These are phyloP conservation scores for Cynoglossus semilaevis DNA, from an alignment of 2,113 vertebrate species.

Conservation along the genomic window DNA sequence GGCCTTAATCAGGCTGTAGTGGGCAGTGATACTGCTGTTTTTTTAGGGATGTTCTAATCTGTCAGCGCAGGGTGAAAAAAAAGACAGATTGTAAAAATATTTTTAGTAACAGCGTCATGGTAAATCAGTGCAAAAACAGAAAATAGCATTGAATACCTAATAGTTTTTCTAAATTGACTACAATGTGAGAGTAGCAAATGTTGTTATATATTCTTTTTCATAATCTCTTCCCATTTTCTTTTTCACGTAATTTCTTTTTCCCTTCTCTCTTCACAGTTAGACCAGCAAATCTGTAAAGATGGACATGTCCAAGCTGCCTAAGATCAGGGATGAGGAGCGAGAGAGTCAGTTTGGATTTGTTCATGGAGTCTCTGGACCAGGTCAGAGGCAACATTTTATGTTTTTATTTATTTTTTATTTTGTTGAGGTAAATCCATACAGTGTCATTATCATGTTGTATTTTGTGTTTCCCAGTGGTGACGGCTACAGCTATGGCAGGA, in stretches of 20 bases:
- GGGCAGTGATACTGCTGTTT: conserved; percentile 17
- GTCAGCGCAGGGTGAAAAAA: no score
- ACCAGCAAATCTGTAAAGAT: conserved; percentile 76
- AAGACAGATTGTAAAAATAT: no score
- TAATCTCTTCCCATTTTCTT: background rate
- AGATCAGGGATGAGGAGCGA: conserved; percentile 89
- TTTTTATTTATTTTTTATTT: no score
- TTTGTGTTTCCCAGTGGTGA: conserved; percentile 82
- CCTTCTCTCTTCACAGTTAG: conserved; percentile 26
- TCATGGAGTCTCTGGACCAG: conserved; percentile 95
- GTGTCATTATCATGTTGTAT: background rate
- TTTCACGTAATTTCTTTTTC: background rate
- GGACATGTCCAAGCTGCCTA: conserved; percentile 94
- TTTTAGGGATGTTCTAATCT: background rate
- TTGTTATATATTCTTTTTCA: no score
- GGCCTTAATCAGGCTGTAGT: conserved; percentile 1
- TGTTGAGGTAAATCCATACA: background rate
- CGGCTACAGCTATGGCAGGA: conserved; percentile 91
- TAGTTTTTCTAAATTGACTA: no score
- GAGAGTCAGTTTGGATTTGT: conserved; percentile 93
- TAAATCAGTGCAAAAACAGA: no score
- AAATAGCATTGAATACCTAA: no score
- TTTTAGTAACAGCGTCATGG: no score
- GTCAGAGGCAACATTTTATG: conserved; percentile 60
- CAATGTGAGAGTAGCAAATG: no score